phyloP scores from a whole-genome alignment of 2,888 invertebrate species.

The Protodeltote pygarga region DNA sequence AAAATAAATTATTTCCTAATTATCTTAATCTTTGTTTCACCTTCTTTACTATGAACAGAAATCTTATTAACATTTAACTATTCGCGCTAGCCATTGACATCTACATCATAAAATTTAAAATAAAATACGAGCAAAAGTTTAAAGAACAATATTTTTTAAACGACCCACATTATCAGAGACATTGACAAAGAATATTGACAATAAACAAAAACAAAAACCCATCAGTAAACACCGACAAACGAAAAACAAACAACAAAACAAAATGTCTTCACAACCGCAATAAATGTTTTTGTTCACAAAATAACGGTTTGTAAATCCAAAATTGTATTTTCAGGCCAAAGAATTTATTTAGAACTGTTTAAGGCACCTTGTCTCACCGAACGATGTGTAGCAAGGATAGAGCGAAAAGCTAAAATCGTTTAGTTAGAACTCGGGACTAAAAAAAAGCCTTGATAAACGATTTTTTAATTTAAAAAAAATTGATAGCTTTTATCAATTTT shows the following conservation, averaged over 20 bases:
- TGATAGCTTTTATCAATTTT: no score
- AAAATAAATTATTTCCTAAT: no score
- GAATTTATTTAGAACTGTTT: not conserved
- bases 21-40: no score
- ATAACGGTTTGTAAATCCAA: conserved; percentile 49
- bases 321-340: conserved; percentile 7
- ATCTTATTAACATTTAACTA: not conserved
- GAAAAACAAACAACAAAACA: conserved; percentile 44
- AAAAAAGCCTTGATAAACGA: no score
- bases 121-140: conserved; percentile 16
- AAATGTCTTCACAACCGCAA: conserved; percentile 64
- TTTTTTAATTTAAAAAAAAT: no score
- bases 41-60: not conserved
- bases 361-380: no score
- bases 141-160: conserved; percentile 25
- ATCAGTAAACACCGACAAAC: conserved; percentile 46
- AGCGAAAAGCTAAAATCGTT: no score
- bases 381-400: no score
- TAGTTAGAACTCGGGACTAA: no score
- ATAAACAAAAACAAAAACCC: conserved; percentile 19
- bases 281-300: conserved; percentile 58
- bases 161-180: conserved; percentile 33
- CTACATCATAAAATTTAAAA: conserved; percentile 23
- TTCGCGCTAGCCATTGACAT: conserved; percentile 11
- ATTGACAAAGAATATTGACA: conserved; percentile 24